Conservation (phyloP, 2,113 vertebrate species). For the Myrmecobius fasciatus region DNA sequence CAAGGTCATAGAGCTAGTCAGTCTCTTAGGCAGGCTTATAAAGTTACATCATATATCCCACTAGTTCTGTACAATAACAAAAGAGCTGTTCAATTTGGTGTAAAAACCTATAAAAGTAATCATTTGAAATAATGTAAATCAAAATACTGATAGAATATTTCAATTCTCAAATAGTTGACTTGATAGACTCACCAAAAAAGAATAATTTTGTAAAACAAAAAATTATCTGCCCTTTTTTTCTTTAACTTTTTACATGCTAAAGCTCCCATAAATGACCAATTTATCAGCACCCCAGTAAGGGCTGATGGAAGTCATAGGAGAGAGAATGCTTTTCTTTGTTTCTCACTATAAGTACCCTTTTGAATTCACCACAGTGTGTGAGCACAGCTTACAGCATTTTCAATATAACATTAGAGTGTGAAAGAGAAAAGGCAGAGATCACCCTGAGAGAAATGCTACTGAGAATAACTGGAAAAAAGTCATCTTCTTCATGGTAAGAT, state of each 20-base stretch:
- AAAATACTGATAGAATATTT: slow-evolving; percentile 14
- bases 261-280: slow-evolving; percentile 41
- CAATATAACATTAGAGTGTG: slow-evolving; percentile 72
- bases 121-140: neutral
- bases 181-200: slow-evolving; percentile 10
- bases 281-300: slow-evolving; percentile 44
- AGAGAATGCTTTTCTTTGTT: slow-evolving; percentile 63
- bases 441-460: slow-evolving; percentile 70
- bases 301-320: slow-evolving; percentile 2
- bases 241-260: slow-evolving; percentile 50
- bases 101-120: slow-evolving; percentile 21
- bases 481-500: slow-evolving; percentile 77
- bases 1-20: neutral
- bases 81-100: neutral
- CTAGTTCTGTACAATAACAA: neutral
- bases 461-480: slow-evolving; percentile 70
- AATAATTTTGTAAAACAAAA: neutral
- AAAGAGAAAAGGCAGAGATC: slow-evolving; percentile 67
- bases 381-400: slow-evolving; percentile 72
- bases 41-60: slow-evolving; percentile 2
- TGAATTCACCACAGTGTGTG: slow-evolving; percentile 74
- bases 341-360: slow-evolving; percentile 65
- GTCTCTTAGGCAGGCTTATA: neutral
- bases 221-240: slow-evolving; percentile 13
- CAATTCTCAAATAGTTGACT: neutral